These are phyloP conservation scores for Meloe dianella DNA, from an alignment of 2,888 invertebrate species.

Conservation along the genomic window DNA sequence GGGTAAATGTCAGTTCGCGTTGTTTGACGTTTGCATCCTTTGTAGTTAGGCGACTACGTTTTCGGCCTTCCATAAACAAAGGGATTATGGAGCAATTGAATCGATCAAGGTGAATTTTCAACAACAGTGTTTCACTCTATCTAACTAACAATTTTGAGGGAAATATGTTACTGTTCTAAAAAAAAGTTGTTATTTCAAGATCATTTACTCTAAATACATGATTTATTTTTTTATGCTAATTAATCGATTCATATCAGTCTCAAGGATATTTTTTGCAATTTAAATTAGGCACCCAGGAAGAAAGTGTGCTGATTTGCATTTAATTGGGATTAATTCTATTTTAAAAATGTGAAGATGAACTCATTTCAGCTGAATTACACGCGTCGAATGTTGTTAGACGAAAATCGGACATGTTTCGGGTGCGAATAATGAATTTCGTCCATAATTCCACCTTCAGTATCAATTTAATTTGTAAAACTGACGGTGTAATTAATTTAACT, in stretches of 20 bases:
- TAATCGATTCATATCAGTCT: background rate
- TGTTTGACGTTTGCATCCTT: too few species aligned
- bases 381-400: background rate
- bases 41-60: too few species aligned
- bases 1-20: too few species aligned
- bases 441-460: background rate
- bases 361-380: background rate
- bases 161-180: too few species aligned
- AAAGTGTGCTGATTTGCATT: too few species aligned
- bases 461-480: constrained; percentile 3
- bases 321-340: too few species aligned
- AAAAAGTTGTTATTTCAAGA: background rate
- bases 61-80: too few species aligned
- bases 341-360: background rate
- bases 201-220: background rate
- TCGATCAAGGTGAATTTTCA: too few species aligned
- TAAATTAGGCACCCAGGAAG: too few species aligned
- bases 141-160: too few species aligned
- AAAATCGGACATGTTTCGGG: background rate
- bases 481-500: background rate
- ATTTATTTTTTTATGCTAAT: background rate
- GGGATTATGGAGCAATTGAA: too few species aligned
- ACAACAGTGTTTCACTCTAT: too few species aligned
- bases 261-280: background rate
- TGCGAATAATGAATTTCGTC: constrained; percentile 1